These are phyloP conservation scores for Drosophila dunni DNA, from an alignment of 1,140 invertebrate genomes.

Conservation along the genomic window DNA sequence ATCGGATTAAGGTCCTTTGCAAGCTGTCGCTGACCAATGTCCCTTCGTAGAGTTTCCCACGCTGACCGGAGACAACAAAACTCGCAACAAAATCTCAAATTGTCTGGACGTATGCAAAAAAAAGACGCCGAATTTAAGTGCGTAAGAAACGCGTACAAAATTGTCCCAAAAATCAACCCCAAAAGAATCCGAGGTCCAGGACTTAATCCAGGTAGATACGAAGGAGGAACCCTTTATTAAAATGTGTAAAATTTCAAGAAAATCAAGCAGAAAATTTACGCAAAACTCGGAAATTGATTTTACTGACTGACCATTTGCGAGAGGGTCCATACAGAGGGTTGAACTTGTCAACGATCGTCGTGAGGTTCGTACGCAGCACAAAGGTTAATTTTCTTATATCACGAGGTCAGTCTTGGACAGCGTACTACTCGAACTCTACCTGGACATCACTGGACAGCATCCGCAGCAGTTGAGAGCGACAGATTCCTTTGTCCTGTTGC, in stretches of 20 bases:
- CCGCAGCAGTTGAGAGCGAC: slow-evolving; percentile 1
- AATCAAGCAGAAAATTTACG: slow-evolving; percentile 77
- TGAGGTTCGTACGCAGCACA: slow-evolving; percentile 23
- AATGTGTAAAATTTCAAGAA: slow-evolving; percentile 63
- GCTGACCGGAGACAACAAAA: slow-evolving; percentile 53
- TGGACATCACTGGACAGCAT: slow-evolving; percentile 26
- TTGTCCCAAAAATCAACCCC: slow-evolving; percentile 66
- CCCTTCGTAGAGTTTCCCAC: slow-evolving; percentile 59
- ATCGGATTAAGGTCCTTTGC: slow-evolving; percentile 68
- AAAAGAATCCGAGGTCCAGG: slow-evolving; percentile 14
- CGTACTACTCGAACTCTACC: slow-evolving; percentile 60
- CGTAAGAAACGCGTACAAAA: slow-evolving; percentile 74
- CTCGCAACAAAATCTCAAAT: slow-evolving; percentile 43
- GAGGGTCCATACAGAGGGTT: slow-evolving; percentile 55
- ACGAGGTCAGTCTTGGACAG: slow-evolving; percentile 44
- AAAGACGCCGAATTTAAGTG: slow-evolving; percentile 58
- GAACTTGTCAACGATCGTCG: slow-evolving; percentile 56
- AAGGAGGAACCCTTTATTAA: slow-evolving; percentile 67
- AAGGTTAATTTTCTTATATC: slow-evolving; percentile 68
- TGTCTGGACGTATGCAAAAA: slow-evolving; percentile 66
- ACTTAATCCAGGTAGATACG: slow-evolving; percentile 54
- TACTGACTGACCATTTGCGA: slow-evolving; percentile 27
- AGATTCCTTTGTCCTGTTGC: slow-evolving; percentile 45
- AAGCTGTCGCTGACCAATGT: slow-evolving; percentile 49
- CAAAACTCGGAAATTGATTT: slow-evolving; percentile 56